Percentiles rank a stretch among this genome's conserved stretches.
phyloP scores from a whole-genome alignment of 2,888 invertebrate species.

The Scaptomyza reducta region DNA sequence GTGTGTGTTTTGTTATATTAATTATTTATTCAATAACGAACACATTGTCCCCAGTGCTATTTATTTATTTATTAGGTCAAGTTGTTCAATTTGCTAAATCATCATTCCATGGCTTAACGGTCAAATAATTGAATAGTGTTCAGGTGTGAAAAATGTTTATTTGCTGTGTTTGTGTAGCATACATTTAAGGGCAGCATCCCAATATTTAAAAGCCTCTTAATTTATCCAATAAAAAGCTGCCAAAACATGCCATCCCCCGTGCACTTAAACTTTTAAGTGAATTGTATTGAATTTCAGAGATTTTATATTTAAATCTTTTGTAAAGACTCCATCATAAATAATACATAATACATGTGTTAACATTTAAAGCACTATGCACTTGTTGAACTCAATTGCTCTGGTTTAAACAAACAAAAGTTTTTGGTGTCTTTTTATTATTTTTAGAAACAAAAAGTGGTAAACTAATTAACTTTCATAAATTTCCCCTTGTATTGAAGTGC shows the following conservation, averaged over 20 bases:
- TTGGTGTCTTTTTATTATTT: conserved; percentile 2
- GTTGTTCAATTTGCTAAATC: not conserved
- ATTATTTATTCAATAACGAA: not conserved
- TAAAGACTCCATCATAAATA: not conserved
- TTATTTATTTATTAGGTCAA: not conserved
- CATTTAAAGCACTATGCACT: not conserved
- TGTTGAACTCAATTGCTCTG: not conserved
- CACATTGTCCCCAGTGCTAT: not conserved
- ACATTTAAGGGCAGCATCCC: not conserved
- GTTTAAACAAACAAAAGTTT: not conserved
- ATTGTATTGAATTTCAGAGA: not conserved
- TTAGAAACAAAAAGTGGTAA: conserved; percentile 2
- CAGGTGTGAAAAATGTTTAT: not conserved
- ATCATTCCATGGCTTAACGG: not conserved
- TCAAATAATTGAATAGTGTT: not conserved
- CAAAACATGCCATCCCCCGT: not conserved
- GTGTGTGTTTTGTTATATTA: not conserved
- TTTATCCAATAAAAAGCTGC: conserved; percentile 38
- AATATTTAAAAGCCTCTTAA: conserved; percentile 3
- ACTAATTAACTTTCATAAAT: conserved; percentile 25
- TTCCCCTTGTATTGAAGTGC: conserved; percentile 16
- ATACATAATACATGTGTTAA: not conserved
- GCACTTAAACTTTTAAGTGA: not conserved
- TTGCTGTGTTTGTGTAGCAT: conserved; percentile 21
- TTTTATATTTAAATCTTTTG: not conserved